phyloP scores from a whole-genome alignment of 2,888 invertebrate genomes.

The Stenolophus ochropezus region DNA sequence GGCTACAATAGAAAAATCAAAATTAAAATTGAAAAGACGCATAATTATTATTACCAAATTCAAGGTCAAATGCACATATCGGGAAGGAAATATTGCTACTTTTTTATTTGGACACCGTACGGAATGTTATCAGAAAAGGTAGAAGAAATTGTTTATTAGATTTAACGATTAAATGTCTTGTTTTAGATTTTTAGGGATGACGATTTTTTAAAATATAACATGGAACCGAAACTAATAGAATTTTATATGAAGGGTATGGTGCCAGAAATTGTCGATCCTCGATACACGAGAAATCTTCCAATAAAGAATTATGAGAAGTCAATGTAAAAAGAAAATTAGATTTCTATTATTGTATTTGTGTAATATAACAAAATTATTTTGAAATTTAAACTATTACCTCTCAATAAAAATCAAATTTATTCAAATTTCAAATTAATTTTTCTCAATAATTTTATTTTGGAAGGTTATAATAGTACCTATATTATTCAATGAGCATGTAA shows the following conservation, averaged over 20 bases:
- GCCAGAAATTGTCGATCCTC: not conserved
- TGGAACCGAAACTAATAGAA: too few relatives aligned
- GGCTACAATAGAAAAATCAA: not conserved
- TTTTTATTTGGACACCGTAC: not conserved
- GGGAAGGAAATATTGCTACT: not conserved
- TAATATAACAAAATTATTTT: too few relatives aligned
- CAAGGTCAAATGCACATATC: constrained; percentile 8
- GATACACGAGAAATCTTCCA: not conserved
- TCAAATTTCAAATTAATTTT: too few relatives aligned
- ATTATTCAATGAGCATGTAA: too few relatives aligned
- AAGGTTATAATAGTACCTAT: too few relatives aligned
- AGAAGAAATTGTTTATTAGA: not conserved
- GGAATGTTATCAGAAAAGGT: not conserved
- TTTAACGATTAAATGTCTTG: too few relatives aligned
- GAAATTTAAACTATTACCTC: too few relatives aligned
- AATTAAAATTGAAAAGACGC: not conserved
- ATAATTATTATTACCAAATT: constrained; percentile 23
- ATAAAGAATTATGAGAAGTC: too few relatives aligned
- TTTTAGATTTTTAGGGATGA: not conserved
- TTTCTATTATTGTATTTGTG: too few relatives aligned
- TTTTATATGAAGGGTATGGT: constrained; percentile 5
- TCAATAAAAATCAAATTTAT: too few relatives aligned
- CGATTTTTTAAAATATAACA: not conserved
- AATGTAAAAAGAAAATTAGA: too few relatives aligned
- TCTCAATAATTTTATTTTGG: too few relatives aligned